Evolutionary conservation across 2,888 invertebrate genomes (phyloP), one percentile per base, ranked within the genome.

Genomic region (Crepidodera aurea): DNA sequence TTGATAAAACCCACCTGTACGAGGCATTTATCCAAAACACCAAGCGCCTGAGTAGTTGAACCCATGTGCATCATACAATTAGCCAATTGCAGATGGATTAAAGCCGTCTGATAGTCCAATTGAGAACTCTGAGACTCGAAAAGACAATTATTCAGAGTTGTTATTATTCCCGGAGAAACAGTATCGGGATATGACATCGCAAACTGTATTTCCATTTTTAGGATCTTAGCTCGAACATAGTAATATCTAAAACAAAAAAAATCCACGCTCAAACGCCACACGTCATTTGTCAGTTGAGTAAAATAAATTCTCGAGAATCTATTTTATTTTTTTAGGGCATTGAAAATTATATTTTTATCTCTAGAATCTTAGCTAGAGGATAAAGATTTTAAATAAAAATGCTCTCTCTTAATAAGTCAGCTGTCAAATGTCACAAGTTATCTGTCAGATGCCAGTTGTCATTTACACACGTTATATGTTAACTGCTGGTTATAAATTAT

Each of bases 61-160:
- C 89, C 90, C 85, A 93, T 87, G 64, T 88, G 83, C 29, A 94
- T 81, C 81, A 93, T 84, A 8, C 92, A 85, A 77, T 92, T 89
- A 0, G 93, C 93, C 50, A 94, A 86, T 74, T 93, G 89, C 82
- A 94, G 86, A 72, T 91, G 89, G 2, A 90, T 87, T 22, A 92
- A 78, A 0, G 92, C 89, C 44, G 88, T 86, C 67, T 92, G 86
- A 76, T 92, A 92, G 68, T 92, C 90, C 72, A 94, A 83, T 77
- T 93, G 89, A 71, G 92, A 90, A 37, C 87, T 86, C 66, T 86
- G 86, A 1, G 93, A 90, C 61, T 91, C 81, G 13, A 90, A 87
- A n/a, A 94, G 82, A 2, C 93, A 93, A 68, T 87, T 86, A 72
- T 89, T 88, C 48, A 89, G 82, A 69, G 83, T 82, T 75, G 84